Evolutionary conservation across 1,140 invertebrate genomes (phyloP), one percentile per base, ranked within the genome.

Genomic region (Halictus rubicundus): DNA sequence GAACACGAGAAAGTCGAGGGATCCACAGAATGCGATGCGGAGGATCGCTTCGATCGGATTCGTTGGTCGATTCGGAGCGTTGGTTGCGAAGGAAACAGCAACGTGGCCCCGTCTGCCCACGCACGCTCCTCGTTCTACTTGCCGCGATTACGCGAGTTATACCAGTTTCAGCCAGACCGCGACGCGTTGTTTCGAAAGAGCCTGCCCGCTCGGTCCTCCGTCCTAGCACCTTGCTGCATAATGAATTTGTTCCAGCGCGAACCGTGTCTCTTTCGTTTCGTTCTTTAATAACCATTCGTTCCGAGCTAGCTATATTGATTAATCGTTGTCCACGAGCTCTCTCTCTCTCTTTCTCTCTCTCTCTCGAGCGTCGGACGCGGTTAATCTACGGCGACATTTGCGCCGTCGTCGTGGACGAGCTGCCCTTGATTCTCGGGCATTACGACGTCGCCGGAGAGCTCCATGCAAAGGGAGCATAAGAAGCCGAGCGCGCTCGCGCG

Each of bases 361-460:
- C 16, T 32, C 10, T 10, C n/a, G 14, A 0, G 7, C 19, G 21
- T 25, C 4, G 65, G 68, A 59, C 65, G 32, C 32, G 37, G 16
- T 59, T 68, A 68, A 76, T 76, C 52, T 76, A 76, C 73, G 27
- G 25, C 73, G 73, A 68, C 73, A 59, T 76, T 76, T 68, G 65
- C 65, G 23, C 23, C 64, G 23, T 39, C 64, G n/a, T 23, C 27
- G 32, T 16, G 72, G 27, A n/a, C 72, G 23, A 39, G 46, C 32
- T 5, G 27, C 32, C 32, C 37, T 73, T 19, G 60, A 27, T 64
- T 73, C 37, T 14, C 23, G 23, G 46, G 49, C 60, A 66, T 78
- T 69, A 76, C 59, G 39, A 69, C 54, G 65, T 60, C 39, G 14
- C 27, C 42, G 66, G 66, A 60, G 49, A 32, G 60, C 46, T 66